A percentile compares a stretch with the other conserved stretches of the same genome.
These are phyloP conservation scores for Emydoidea blandingii DNA, from an alignment of 2,797 vertebrate species.

Conservation along the genomic window DNA sequence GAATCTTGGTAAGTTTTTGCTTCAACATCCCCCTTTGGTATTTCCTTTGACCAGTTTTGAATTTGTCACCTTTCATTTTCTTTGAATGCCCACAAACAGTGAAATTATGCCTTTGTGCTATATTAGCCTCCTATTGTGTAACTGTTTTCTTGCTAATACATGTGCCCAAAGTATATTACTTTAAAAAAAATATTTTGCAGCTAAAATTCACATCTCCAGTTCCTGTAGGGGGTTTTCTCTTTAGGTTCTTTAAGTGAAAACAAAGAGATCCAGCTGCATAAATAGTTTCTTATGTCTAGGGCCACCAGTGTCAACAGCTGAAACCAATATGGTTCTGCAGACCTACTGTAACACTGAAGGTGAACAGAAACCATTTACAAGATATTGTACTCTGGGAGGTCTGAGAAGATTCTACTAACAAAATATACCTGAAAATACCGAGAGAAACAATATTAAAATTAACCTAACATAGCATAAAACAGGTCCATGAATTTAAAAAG, in stretches of 20 bases:
- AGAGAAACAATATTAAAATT: not conserved
- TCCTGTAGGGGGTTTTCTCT: not conserved
- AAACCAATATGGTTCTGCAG: not conserved
- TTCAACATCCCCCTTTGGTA: not conserved
- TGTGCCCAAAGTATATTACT: not conserved
- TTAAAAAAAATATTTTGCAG: not conserved
- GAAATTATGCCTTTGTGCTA: not conserved
- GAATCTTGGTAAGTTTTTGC: not conserved
- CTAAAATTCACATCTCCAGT: not conserved
- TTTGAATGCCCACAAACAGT: not conserved
- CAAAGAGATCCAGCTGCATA: not conserved
- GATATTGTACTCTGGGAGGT: not conserved
- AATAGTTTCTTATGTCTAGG: not conserved
- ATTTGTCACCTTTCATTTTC: not conserved
- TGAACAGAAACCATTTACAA: not conserved
- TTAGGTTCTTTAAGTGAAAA: conserved; percentile 24
- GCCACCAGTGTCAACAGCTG: not conserved
- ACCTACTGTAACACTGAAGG: not conserved
- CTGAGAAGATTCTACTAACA: not conserved
- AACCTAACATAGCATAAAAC: not conserved
- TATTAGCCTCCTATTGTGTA: not conserved
- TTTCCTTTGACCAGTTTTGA: not conserved
- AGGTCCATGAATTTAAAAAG: not conserved
- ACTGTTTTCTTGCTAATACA: not conserved
- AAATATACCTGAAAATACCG: not conserved